phyloP scores from a whole-genome alignment of 64 coral and sea anemone genomes.

The Porites lutea region DNA sequence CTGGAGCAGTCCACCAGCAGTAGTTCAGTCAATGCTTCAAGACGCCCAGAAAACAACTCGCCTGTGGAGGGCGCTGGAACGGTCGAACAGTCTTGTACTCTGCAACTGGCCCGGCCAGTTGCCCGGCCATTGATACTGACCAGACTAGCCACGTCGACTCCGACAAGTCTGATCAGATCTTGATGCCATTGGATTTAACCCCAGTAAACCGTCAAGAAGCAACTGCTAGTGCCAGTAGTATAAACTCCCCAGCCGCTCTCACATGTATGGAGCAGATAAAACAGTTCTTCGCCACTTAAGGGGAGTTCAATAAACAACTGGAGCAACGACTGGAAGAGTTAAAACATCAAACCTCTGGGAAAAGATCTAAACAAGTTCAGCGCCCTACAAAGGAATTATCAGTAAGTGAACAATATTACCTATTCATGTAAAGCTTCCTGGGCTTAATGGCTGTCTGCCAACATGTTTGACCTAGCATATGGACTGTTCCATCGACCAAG shows the following conservation, averaged over 20 bases:
- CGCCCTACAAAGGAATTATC: slow-evolving; percentile 13
- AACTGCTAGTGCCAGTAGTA: background rate
- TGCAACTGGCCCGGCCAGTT: too few species aligned
- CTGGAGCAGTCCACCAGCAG: background rate
- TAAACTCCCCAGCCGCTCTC: background rate
- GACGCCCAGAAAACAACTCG: background rate
- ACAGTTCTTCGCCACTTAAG: slow-evolving; percentile 8
- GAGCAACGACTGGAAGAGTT: slow-evolving; percentile 2
- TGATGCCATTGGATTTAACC: slow-evolving; percentile 5
- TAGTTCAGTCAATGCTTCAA: background rate
- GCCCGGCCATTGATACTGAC: background rate
- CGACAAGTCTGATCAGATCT: background rate
- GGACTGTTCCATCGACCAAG: too few species aligned
- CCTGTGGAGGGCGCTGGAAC: too few species aligned
- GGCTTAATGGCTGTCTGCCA: too few species aligned
- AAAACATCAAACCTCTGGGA: background rate
- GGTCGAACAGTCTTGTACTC: too few species aligned
- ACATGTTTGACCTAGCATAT: too few species aligned
- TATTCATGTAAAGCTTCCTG: too few species aligned
- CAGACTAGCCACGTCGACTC: slow-evolving; percentile 11
- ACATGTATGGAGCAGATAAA: slow-evolving; percentile 7
- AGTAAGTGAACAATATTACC: background rate
- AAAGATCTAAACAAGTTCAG: background rate
- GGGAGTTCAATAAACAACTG: background rate
- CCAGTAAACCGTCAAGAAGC: background rate